These are phyloP conservation scores for Nesoenas mayeri DNA, from an alignment of 2,113 vertebrate species.

Conservation along the genomic window DNA sequence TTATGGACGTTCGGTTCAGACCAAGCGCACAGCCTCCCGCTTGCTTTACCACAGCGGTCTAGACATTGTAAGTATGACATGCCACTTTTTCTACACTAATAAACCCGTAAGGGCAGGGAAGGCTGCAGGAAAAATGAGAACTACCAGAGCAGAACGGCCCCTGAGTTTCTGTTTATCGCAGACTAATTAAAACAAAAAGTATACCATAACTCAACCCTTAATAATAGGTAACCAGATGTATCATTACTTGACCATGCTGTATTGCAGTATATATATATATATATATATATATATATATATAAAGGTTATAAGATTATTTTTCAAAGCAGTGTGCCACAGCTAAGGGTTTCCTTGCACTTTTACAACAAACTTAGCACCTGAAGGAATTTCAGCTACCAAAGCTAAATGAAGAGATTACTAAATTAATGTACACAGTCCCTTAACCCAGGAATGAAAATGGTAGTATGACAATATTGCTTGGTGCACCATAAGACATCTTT, in stretches of 20 bases:
- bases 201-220: slow-evolving; percentile 70
- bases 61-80: not conserved
- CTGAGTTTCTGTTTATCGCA: slow-evolving; percentile 73
- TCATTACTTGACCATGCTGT: slow-evolving; percentile 62
- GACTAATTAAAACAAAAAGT: slow-evolving; percentile 79
- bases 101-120: slow-evolving; percentile 68
- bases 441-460: slow-evolving; percentile 33
- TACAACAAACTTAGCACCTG: slow-evolving; percentile 59
- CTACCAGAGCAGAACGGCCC: slow-evolving; percentile 71
- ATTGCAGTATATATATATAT: slow-evolving; percentile 1
- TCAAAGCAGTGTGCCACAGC: slow-evolving; percentile 37
- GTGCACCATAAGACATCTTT: not conserved
- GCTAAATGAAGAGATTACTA: slow-evolving; percentile 17
- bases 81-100: slow-evolving; percentile 64
- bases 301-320: slow-evolving; percentile 71
- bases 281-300: not conserved
- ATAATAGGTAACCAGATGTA: slow-evolving; percentile 76
- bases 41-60: slow-evolving; percentile 15
- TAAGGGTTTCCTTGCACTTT: slow-evolving; percentile 60
- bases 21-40: not conserved
- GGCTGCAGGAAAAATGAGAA: slow-evolving; percentile 72
- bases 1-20: not conserved
- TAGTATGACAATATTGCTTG: not conserved
- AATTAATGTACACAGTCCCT: slow-evolving; percentile 6
- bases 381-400: slow-evolving; percentile 57